These are phyloP conservation scores for Tetrapedia diversipes DNA, from an alignment of 2,888 invertebrate species.

Conservation along the genomic window DNA sequence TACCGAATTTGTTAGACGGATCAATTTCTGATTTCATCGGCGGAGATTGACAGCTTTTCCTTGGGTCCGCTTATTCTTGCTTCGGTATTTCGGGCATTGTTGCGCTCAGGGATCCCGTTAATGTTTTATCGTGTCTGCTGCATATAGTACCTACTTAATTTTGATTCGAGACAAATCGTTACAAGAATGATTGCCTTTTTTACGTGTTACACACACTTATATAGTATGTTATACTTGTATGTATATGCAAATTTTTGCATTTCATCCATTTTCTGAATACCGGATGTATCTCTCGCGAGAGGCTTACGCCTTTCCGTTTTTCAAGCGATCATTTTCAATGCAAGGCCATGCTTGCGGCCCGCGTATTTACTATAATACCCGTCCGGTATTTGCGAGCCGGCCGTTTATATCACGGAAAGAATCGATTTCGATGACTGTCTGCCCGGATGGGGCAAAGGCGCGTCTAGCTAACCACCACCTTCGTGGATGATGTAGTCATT, in stretches of 20 bases:
- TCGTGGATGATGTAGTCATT: constrained; percentile 81
- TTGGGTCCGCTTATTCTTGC: not conserved
- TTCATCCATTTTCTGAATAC: not conserved
- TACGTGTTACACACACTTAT: too few relatives aligned
- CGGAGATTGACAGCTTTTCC: not conserved
- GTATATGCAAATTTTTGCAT: too few relatives aligned
- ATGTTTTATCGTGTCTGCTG: not conserved
- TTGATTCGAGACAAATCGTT: too few relatives aligned
- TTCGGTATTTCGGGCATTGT: not conserved
- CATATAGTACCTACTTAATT: too few relatives aligned
- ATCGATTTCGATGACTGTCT: constrained; percentile 73
- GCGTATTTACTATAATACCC: constrained; percentile 52
- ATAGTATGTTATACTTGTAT: too few relatives aligned
- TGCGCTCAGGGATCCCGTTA: not conserved
- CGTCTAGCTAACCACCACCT: constrained; percentile 75
- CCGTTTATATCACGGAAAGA: constrained; percentile 65
- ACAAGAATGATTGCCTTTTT: too few relatives aligned
- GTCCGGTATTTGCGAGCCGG: constrained; percentile 53
- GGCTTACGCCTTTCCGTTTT: not conserved
- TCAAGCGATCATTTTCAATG: too few relatives aligned
- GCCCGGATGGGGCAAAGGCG: constrained; percentile 68
- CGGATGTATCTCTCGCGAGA: not conserved
- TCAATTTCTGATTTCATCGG: not conserved
- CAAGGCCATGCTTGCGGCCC: too few relatives aligned
- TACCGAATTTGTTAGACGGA: not conserved